Percentiles rank a stretch among this genome's conserved stretches.
These are phyloP conservation scores for Macrosiphum euphorbiae DNA, from an alignment of 2,888 invertebrate species.

Conservation along the genomic window DNA sequence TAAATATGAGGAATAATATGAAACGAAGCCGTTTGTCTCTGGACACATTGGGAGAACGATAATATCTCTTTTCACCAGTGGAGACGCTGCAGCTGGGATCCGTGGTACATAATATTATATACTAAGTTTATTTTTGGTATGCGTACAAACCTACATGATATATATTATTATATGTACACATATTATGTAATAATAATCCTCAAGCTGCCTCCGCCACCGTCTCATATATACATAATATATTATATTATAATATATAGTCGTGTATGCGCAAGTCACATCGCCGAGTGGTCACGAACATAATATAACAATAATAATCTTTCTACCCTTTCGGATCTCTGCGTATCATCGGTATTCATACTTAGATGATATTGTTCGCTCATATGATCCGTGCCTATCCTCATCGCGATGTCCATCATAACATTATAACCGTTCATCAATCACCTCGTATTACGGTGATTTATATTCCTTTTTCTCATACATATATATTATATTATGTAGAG, in stretches of 20 bases:
- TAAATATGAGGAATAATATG: conserved; percentile 1
- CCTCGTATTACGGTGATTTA: neutral
- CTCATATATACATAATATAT: neutral
- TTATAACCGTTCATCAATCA: conserved; percentile 41
- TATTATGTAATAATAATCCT: conserved; percentile 37
- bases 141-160: neutral
- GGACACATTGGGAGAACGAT: conserved; percentile 18
- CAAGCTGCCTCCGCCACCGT: neutral
- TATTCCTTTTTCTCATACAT: neutral
- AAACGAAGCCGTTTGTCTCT: conserved; percentile 17
- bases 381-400: neutral
- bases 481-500: neutral
- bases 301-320: conserved; percentile 33
- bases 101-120: neutral
- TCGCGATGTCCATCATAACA: conserved; percentile 26
- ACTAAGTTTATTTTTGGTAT: neutral
- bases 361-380: neutral
- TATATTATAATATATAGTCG: neutral
- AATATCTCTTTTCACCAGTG: conserved; percentile 22
- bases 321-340: conserved; percentile 19
- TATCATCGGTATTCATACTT: neutral
- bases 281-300: conserved; percentile 33
- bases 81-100: neutral
- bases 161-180: neutral
- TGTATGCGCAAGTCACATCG: conserved; percentile 31